Percentiles rank a stretch among this genome's conserved stretches.
Conservation (phyloP, 2,113 vertebrate genomes). For the Zootoca vivipara region DNA sequence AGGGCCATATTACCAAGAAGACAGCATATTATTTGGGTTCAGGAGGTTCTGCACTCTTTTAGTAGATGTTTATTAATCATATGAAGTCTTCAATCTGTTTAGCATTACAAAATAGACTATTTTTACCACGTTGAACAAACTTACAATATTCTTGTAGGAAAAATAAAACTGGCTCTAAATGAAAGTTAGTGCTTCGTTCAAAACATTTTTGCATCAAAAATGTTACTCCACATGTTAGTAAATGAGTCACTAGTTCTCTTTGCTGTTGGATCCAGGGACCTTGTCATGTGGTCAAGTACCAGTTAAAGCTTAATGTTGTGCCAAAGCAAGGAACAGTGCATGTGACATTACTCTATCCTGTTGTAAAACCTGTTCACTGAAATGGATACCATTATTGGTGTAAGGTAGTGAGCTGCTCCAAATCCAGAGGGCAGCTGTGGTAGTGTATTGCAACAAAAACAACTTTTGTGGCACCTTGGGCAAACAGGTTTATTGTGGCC, state of each 20-base stretch:
- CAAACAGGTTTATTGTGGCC: background rate
- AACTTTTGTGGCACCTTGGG: background rate
- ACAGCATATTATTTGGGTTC: slow-evolving; percentile 58
- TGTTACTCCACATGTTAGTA: slow-evolving; percentile 33
- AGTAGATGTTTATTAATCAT: slow-evolving; percentile 58
- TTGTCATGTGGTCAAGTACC: background rate
- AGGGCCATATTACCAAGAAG: slow-evolving; percentile 41
- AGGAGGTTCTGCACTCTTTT: slow-evolving; percentile 53
- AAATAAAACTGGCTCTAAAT: slow-evolving; percentile 29
- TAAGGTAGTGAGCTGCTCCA: background rate
- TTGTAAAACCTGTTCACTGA: background rate
- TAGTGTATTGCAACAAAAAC: background rate
- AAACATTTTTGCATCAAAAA: slow-evolving; percentile 3
- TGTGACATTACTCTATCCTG: background rate
- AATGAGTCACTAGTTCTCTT: slow-evolving; percentile 40
- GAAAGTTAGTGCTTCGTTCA: slow-evolving; percentile 48
- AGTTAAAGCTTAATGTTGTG: slow-evolving; percentile 5
- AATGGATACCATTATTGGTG: background rate
- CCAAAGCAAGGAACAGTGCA: slow-evolving; percentile 15
- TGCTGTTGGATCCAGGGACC: slow-evolving; percentile 40
- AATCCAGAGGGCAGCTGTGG: background rate
- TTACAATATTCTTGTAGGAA: slow-evolving; percentile 42
- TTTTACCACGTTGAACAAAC: slow-evolving; percentile 52
- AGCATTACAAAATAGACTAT: slow-evolving; percentile 56
- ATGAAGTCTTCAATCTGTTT: slow-evolving; percentile 66